These are phyloP conservation scores for Naso thynnoides DNA, from an alignment of 2,797 vertebrate species.

Conservation along the genomic window DNA sequence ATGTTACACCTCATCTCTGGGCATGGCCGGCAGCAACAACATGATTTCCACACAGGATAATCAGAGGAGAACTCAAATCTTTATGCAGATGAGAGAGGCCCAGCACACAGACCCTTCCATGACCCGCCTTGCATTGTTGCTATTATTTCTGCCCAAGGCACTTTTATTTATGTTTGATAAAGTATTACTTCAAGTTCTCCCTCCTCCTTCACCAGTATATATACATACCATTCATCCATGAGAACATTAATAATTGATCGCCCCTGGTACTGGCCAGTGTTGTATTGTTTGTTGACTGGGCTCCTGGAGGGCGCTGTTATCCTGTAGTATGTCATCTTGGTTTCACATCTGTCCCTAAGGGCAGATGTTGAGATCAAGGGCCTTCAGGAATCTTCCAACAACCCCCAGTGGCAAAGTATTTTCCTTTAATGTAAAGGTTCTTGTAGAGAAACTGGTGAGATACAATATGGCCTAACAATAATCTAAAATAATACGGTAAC, in stretches of 20 bases:
- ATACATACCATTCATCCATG: conserved; percentile 37
- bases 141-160: conserved; percentile 45
- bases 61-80: conserved; percentile 37
- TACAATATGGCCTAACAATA: background rate
- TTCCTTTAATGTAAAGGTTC: conserved; percentile 6
- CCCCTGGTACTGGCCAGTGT: conserved; percentile 11
- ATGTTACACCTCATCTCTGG: conserved; percentile 63
- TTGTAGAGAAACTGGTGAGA: background rate
- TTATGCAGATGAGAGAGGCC: conserved; percentile 57
- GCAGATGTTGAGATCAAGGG: conserved; percentile 22
- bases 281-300: conserved; percentile 40
- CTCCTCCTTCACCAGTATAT: conserved; percentile 20
- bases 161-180: conserved; percentile 60
- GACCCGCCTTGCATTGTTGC: conserved; percentile 22
- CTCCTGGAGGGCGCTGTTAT: conserved; percentile 10
- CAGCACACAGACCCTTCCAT: conserved; percentile 18
- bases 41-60: conserved; percentile 48
- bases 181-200: conserved; percentile 54
- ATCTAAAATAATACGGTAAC: background rate
- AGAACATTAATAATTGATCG: conserved; percentile 57
- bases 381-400: conserved; percentile 3
- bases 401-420: background rate
- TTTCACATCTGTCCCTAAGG: conserved; percentile 36
- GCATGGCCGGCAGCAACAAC: conserved; percentile 53
- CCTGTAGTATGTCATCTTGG: conserved; percentile 34